Percentiles rank a stretch among this genome's conserved stretches.
These are phyloP conservation scores for Lanius ludovicianus DNA, from an alignment of 2,113 vertebrate species.

Conservation along the genomic window DNA sequence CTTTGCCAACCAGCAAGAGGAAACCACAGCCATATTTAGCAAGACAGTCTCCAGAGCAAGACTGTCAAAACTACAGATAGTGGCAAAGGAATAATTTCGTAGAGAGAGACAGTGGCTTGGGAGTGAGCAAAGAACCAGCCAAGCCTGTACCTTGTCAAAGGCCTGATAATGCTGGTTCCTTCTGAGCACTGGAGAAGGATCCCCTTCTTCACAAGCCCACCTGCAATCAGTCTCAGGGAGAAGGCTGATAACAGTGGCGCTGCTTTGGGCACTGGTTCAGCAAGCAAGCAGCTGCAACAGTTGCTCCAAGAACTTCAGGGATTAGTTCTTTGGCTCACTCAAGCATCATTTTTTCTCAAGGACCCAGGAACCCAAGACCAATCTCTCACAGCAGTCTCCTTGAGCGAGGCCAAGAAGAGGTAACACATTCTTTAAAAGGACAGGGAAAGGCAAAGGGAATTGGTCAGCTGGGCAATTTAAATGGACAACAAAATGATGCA, in stretches of 20 bases:
- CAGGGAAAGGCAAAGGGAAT: not conserved
- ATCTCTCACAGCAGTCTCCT: not conserved
- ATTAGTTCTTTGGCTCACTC: not conserved
- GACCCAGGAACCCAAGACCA: not conserved
- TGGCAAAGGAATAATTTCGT: not conserved
- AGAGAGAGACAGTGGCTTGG: not conserved
- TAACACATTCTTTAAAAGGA: not conserved
- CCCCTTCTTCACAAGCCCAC: not conserved
- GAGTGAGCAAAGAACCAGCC: conserved; percentile 14
- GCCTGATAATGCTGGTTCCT: not conserved
- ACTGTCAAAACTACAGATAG: not conserved
- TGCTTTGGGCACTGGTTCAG: conserved; percentile 33
- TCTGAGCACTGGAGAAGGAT: not conserved
- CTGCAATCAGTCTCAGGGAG: not conserved
- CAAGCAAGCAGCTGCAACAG: not conserved
- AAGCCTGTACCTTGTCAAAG: not conserved
- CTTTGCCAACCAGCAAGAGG: not conserved
- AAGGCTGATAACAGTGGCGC: not conserved
- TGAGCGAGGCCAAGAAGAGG: not conserved
- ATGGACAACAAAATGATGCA: not conserved
- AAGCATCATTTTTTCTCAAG: not conserved
- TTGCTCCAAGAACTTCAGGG: not conserved
- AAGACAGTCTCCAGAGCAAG: not conserved
- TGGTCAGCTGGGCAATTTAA: not conserved
- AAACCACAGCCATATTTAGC: not conserved